Evolutionary conservation across 2,888 invertebrate genomes (phyloP).

Genomic region (Drosophila bunnanda): DNA sequence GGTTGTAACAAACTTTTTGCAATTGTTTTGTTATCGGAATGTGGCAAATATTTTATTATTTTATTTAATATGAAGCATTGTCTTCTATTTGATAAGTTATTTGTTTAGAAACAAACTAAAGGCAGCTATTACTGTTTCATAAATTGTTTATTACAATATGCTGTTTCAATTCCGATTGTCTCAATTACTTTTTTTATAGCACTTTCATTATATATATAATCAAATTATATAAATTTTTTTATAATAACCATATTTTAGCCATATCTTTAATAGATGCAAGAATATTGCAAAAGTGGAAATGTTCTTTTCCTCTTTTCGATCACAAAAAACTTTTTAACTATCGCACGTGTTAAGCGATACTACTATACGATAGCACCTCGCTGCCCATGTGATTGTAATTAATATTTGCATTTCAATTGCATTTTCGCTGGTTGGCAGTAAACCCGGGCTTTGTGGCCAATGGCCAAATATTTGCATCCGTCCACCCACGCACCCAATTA

Average conservation of each 20-base stretch:
- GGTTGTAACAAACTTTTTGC: neutral
- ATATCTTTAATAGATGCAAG: neutral
- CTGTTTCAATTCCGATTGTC: neutral
- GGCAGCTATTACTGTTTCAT: neutral
- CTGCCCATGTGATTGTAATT: slow-evolving; percentile 35
- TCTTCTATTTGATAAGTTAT: too few species aligned
- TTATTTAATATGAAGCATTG: neutral
- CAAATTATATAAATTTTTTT: neutral
- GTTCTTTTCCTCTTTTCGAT: neutral
- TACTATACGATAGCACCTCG: slow-evolving; percentile 19
- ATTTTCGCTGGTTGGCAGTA: slow-evolving; percentile 25
- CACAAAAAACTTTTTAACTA: neutral
- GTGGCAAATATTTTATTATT: neutral
- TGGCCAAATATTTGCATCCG: slow-evolving; percentile 32
- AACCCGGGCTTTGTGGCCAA: slow-evolving; percentile 32
- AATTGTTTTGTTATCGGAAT: neutral
- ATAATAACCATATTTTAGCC: neutral
- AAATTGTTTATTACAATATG: neutral
- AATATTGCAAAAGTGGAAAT: neutral
- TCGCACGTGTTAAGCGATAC: neutral
- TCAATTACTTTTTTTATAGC: neutral
- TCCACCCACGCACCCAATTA: slow-evolving; percentile 35
- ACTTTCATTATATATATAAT: neutral
- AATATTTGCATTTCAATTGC: slow-evolving; percentile 49
- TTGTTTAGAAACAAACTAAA: neutral